These are phyloP conservation scores for Porites lutea DNA, from an alignment of 64 coral and sea anemone species.

Conservation along the genomic window DNA sequence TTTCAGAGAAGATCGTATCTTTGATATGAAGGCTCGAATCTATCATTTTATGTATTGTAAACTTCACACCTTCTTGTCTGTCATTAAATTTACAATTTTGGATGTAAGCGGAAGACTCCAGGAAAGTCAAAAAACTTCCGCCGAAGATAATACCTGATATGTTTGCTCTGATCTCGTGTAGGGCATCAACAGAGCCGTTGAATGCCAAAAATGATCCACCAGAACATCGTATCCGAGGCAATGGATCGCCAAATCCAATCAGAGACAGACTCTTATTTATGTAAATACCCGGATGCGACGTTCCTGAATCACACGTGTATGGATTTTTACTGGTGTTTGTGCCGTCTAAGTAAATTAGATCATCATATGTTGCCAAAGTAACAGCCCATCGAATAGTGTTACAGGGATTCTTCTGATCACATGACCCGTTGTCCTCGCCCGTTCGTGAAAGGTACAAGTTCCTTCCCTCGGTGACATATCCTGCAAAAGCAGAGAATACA, in stretches of 20 bases:
- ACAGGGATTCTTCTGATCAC: conserved; percentile 64
- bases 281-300: conserved; percentile 63
- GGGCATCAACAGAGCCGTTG: conserved; percentile 3
- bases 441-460: conserved; percentile 39
- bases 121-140: not conserved
- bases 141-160: not conserved
- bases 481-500: too few species aligned
- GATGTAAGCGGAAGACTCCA: conserved; percentile 19
- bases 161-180: not conserved
- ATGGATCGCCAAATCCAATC: conserved; percentile 40
- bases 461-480: not conserved
- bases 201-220: conserved; percentile 33
- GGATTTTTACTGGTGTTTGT: conserved; percentile 49
- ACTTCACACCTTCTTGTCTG: not conserved
- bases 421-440: conserved; percentile 55
- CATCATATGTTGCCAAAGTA: not conserved
- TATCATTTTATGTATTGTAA: not conserved
- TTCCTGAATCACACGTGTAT: conserved; percentile 50
- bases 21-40: not conserved
- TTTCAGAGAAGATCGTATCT: conserved; percentile 17
- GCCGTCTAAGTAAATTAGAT: conserved; percentile 65
- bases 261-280: conserved; percentile 62
- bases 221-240: conserved; percentile 39
- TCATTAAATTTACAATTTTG: conserved; percentile 18
- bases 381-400: conserved; percentile 63